These are phyloP conservation scores for Cristatella mucedo DNA, from an alignment of 2,888 invertebrate species.

Conservation along the genomic window DNA sequence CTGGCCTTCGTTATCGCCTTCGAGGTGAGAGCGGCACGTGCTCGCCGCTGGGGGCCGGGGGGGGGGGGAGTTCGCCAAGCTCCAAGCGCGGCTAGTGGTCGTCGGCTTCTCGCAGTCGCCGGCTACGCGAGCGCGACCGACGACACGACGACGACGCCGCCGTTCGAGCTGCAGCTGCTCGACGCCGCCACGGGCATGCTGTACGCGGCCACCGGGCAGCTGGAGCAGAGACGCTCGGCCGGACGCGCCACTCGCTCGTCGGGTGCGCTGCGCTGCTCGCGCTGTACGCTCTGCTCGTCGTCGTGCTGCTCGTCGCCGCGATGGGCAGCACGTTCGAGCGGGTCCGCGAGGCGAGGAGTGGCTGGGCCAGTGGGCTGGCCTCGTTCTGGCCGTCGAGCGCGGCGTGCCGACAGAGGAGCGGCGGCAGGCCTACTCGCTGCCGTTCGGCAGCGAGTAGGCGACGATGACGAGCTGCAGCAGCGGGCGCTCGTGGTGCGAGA, in stretches of 20 bases:
- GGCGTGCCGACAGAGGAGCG: conserved; percentile 81
- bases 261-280: conserved; percentile 77
- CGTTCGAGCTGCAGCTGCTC: conserved; percentile 53
- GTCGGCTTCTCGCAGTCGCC: conserved; percentile 94
- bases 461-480: too few species aligned
- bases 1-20: conserved; percentile 81
- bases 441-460: too few species aligned
- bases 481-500: too few species aligned
- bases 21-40: too few species aligned
- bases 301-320: conserved; percentile 87
- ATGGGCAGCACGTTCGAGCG: conserved; percentile 99
- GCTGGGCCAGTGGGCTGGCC: conserved; percentile 95
- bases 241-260: conserved; percentile 58
- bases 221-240: too few species aligned
- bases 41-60: too few species aligned
- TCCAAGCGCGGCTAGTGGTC: too few species aligned
- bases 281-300: conserved; percentile 89
- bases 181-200: conserved; percentile 96
- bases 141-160: too few species aligned
- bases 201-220: conserved; percentile 91
- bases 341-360: conserved; percentile 93
- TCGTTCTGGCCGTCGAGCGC: conserved; percentile 86
- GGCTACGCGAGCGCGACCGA: conserved; percentile 13
- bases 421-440: too few species aligned
- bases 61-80: too few species aligned